These are phyloP conservation scores for Tenebrosternarchus preto DNA, from an alignment of 2,113 vertebrate species.

Conservation along the genomic window DNA sequence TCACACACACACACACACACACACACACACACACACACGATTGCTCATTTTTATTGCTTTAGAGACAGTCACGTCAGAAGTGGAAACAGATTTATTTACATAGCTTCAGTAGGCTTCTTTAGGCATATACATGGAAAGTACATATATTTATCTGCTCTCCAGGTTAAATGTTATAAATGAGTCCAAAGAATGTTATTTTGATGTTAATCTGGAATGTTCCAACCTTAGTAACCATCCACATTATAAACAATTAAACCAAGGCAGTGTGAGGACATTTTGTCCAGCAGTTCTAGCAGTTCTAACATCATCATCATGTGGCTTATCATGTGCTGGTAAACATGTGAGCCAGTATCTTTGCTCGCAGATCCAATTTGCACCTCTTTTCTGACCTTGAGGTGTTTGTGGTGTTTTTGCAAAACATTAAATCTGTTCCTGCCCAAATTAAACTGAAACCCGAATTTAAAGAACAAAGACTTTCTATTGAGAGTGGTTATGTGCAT, in stretches of 20 bases:
- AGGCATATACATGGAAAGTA: not conserved
- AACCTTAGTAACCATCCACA: not conserved
- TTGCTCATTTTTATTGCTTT: not conserved
- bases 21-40: not conserved
- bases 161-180: not conserved
- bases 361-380: not conserved
- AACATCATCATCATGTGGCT: not conserved
- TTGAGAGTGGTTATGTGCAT: not conserved
- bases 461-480: not conserved
- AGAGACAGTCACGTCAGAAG: not conserved
- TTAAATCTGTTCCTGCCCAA: not conserved
- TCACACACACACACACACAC: too few relatives aligned
- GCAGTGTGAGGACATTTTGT: not conserved
- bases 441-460: not conserved
- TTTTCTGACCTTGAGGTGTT: slow-evolving; percentile 12
- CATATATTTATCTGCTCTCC: not conserved
- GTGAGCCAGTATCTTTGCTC: not conserved
- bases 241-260: not conserved
- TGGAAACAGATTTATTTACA: too few relatives aligned
- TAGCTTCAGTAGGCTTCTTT: not conserved
- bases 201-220: not conserved
- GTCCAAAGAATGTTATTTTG: not conserved
- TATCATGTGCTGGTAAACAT: not conserved
- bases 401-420: not conserved
- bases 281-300: not conserved